A percentile compares a stretch with the other conserved stretches of the same genome.
These are phyloP conservation scores for Platalea minor DNA, from an alignment of 2,797 vertebrate species.

Conservation along the genomic window DNA sequence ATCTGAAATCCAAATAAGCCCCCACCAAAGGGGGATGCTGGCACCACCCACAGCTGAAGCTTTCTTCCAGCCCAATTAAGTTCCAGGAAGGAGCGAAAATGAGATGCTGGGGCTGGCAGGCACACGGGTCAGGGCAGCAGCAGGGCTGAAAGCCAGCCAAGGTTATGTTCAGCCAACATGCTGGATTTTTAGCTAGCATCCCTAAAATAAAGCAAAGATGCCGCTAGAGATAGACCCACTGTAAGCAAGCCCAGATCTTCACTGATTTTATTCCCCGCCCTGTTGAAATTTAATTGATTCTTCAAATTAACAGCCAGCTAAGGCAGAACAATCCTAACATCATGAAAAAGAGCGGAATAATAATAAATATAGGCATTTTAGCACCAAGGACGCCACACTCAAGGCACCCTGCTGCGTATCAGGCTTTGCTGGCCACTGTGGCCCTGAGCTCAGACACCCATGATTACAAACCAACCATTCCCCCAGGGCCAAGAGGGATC, in stretches of 20 bases:
- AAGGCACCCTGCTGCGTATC: rapidly evolving
- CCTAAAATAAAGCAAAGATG: not conserved
- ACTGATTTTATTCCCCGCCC: not conserved
- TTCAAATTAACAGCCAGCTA: not conserved
- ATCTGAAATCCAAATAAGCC: not conserved
- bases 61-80: not conserved
- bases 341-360: not conserved
- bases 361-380: not conserved
- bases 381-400: rapidly evolving
- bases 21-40: not conserved
- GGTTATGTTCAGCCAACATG: not conserved
- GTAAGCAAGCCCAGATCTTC: not conserved
- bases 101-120: not conserved
- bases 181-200: not conserved
- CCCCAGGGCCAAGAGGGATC: not conserved
- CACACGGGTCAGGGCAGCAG: not conserved
- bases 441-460: rapidly evolving
- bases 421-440: rapidly evolving
- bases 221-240: not conserved
- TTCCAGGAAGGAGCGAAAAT: not conserved
- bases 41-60: not conserved
- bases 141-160: not conserved
- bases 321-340: not conserved
- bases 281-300: not conserved
- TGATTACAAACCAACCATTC: not conserved